Percentiles rank a stretch among this genome's conserved stretches.
These are phyloP conservation scores for Malaclemys terrapin DNA, from an alignment of 2,113 vertebrate genomes.

Conservation along the genomic window DNA sequence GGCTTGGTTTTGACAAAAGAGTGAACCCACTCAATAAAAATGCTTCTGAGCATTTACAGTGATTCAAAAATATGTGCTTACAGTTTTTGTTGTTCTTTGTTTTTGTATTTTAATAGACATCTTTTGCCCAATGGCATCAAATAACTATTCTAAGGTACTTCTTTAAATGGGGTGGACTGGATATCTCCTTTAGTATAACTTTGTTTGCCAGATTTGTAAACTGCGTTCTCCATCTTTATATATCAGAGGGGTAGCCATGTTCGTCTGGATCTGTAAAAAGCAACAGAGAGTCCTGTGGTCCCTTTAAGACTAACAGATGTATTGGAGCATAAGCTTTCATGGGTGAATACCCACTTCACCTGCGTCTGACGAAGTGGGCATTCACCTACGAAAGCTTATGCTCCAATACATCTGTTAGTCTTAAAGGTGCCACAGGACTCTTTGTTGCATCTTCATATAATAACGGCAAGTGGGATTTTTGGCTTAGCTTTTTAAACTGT, in stretches of 20 bases:
- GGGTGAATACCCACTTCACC: too few relatives aligned
- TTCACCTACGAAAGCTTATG: too few relatives aligned
- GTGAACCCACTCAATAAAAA: conserved; percentile 44
- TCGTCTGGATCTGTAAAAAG: too few relatives aligned
- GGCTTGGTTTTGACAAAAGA: conserved; percentile 43
- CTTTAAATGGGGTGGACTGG: background rate
- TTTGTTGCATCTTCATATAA: background rate
- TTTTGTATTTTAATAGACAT: conserved; percentile 21
- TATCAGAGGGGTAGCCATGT: too few relatives aligned
- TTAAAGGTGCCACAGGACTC: too few relatives aligned
- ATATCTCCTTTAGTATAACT: background rate
- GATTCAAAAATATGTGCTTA: background rate
- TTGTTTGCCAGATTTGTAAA: background rate
- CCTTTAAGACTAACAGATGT: too few relatives aligned
- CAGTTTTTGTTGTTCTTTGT: background rate
- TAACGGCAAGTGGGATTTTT: fast-evolving
- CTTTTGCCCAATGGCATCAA: background rate
- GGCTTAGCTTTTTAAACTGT: background rate
- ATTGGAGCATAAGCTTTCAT: too few relatives aligned
- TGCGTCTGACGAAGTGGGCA: too few relatives aligned
- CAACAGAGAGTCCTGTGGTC: too few relatives aligned
- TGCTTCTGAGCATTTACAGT: conserved; percentile 12
- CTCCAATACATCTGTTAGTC: too few relatives aligned
- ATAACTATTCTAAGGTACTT: background rate
- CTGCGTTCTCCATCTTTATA: background rate